These are phyloP conservation scores for Reticulitermes lucifugus DNA, from an alignment of 2,888 invertebrate genomes.

Conservation along the genomic window DNA sequence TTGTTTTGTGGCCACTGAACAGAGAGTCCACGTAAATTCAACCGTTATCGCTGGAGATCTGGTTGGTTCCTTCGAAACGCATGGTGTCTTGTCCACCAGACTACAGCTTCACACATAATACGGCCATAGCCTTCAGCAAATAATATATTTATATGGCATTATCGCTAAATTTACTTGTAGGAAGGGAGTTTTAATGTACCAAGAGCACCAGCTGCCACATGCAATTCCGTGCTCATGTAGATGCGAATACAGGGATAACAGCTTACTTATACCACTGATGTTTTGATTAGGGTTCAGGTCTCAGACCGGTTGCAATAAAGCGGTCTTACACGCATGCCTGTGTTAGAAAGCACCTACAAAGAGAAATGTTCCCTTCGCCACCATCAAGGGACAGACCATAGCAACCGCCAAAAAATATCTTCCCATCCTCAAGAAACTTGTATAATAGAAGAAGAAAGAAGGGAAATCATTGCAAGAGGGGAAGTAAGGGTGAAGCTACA, in stretches of 20 bases:
- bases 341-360: constrained; percentile 13
- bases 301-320: not conserved
- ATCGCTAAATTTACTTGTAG: too few relatives aligned
- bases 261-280: not conserved
- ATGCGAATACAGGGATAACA: not conserved
- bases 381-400: not conserved
- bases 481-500: not conserved
- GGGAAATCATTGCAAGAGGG: not conserved
- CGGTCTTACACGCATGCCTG: not conserved
- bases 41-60: too few relatives aligned
- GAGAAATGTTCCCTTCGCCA: not conserved
- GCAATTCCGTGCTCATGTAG: too few relatives aligned
- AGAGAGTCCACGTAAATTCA: too few relatives aligned
- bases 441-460: not conserved
- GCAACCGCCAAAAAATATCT: constrained; percentile 16
- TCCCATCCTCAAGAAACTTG: constrained; percentile 12
- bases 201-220: too few relatives aligned
- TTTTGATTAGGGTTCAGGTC: not conserved
- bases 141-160: too few relatives aligned
- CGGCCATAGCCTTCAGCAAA: too few relatives aligned
- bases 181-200: too few relatives aligned
- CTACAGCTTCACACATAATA: too few relatives aligned
- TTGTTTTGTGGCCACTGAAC: too few relatives aligned
- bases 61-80: too few relatives aligned
- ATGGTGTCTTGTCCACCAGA: too few relatives aligned